Evolutionary conservation across 2,888 invertebrate genomes (phyloP).

Genomic region (Ennomos fuscantarius): DNA sequence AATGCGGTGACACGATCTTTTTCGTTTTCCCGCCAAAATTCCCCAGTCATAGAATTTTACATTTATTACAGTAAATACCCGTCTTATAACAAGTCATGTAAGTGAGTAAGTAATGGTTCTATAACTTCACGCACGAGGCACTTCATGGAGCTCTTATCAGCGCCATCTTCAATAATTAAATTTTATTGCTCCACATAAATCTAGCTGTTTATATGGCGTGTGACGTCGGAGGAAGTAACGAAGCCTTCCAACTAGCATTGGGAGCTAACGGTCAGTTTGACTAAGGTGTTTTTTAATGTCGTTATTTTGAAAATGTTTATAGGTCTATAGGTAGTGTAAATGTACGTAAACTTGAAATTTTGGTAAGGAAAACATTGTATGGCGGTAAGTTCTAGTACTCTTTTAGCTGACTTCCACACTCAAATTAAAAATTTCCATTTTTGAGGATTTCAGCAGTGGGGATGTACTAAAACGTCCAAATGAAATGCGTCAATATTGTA

Average conservation of each 20-base stretch:
- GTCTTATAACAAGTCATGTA: conserved; percentile 2
- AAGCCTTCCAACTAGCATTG: conserved; percentile 15
- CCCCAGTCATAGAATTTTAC: conserved; percentile 1
- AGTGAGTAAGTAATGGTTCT: conserved; percentile 32
- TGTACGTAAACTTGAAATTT: neutral
- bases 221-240: conserved; percentile 36
- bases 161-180: conserved; percentile 54
- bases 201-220: conserved; percentile 41
- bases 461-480: too few relatives aligned
- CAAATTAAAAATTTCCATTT: too few relatives aligned
- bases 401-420: too few relatives aligned
- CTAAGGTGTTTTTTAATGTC: neutral
- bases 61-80: conserved; percentile 5
- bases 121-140: conserved; percentile 40
- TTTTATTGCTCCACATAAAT: conserved; percentile 52
- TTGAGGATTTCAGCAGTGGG: too few relatives aligned
- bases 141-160: conserved; percentile 41
- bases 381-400: too few relatives aligned
- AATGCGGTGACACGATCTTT: too few relatives aligned
- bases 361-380: neutral
- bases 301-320: too few relatives aligned
- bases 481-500: too few relatives aligned
- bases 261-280: conserved; percentile 6
- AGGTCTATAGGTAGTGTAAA: too few relatives aligned
- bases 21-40: neutral